Base-by-base conservation (phyloP, 2,888 invertebrate species). In the Argyra leucocephala region DNA sequence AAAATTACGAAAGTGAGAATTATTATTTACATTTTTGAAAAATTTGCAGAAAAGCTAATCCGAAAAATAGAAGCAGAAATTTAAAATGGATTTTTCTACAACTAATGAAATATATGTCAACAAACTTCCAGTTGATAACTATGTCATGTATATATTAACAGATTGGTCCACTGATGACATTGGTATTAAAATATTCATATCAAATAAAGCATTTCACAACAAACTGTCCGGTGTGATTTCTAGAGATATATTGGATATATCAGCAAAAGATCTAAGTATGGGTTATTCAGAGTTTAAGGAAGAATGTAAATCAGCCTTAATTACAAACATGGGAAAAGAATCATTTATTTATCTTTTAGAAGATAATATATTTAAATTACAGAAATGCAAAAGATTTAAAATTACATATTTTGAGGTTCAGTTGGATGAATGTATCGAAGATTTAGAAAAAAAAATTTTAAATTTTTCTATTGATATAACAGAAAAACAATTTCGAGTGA, bases 251-350 rank as follows among this genome's bases (percentile, higher is more conserved):
- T n/a, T 68, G 12, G 64, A 61, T 23, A 57, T 2, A 22, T 66
- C 65, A 15, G 67, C 68, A 7, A 60, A 24, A 48, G 68, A 64
- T 12, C 48, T 68, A 22, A 58, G 61, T 12, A 68, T 68, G 10
- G 57, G 23, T 4, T 67, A 24, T 21, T 65, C 62, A 2, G 63
- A 64, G 7, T 67, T 66, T 62, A 61, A 48, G 9, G 22, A 26
- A 12, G 67, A 67, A 15, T 62, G 37, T 10, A 66, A 66, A 58
- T 3, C 18, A 18, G 67, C 65, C 15, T 59, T 68, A 5, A 48
- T 23, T 9, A 68, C 65, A 21, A 37, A 64, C 22, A 63, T 37
- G 2, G 66, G 66, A 2, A 10, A 58, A 1, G 31, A 48, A 12
- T 21, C 60, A 22, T 68, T 65, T 18, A n/a, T 3, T 36, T 68